Evolutionary conservation across 2,797 vertebrate species (phyloP).

Genomic region (Oceanodroma leucorhoa): DNA sequence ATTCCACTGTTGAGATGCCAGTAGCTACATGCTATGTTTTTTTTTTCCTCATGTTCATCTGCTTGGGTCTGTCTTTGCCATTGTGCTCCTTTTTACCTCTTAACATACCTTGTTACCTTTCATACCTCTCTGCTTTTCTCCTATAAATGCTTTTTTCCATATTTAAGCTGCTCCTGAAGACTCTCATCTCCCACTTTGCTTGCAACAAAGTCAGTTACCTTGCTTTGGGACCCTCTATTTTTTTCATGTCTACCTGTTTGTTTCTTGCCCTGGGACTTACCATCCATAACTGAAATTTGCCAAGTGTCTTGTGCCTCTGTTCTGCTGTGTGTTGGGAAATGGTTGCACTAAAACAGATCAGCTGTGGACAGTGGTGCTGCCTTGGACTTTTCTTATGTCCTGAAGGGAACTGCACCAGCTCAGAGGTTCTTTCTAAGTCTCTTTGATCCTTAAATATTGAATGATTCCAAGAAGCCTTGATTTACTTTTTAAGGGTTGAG

Average conservation of each 20-base stretch:
- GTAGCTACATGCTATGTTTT: background rate
- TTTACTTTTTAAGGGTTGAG: background rate
- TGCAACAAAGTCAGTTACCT: background rate
- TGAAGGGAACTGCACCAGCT: background rate
- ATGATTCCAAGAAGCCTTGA: background rate
- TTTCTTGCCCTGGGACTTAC: background rate
- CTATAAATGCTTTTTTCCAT: background rate
- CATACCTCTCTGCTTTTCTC: background rate
- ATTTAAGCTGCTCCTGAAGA: background rate
- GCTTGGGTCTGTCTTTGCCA: background rate
- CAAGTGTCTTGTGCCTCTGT: background rate
- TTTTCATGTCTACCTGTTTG: background rate
- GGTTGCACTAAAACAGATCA: background rate
- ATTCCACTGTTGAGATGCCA: background rate
- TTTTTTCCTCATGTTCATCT: background rate
- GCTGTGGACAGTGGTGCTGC: background rate
- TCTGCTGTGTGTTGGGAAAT: background rate
- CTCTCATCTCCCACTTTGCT: fast-evolving
- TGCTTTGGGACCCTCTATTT: background rate
- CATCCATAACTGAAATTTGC: background rate
- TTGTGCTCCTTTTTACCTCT: background rate
- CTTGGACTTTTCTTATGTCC: background rate
- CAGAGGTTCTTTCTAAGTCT: background rate
- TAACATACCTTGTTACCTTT: background rate
- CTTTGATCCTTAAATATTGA: background rate